Evolutionary conservation across 1,140 invertebrate species (phyloP).

Genomic region (Onthophagus taurus): DNA sequence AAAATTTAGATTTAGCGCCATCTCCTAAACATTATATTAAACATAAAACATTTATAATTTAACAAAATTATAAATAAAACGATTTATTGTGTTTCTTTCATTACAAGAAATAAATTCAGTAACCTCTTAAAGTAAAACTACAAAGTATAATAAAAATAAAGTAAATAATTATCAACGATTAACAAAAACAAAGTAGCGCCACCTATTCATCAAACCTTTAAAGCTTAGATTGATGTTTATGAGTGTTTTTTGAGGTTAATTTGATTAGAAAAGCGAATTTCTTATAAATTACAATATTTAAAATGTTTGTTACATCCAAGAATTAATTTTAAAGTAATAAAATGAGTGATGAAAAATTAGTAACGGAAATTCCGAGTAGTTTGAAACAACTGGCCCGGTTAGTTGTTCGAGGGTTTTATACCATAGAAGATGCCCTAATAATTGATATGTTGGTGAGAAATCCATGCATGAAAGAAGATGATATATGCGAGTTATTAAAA

Average conservation of each 20-base stretch:
- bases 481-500: constrained; percentile 85
- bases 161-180: not conserved
- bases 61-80: too few species aligned
- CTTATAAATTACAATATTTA: too few species aligned
- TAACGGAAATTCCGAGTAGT: constrained; percentile 81
- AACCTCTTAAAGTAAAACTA: too few species aligned
- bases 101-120: too few species aligned
- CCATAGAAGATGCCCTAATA: constrained; percentile 85
- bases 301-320: not conserved
- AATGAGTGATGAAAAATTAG: constrained; percentile 38
- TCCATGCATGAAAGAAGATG: constrained; percentile 96
- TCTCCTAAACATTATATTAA: too few species aligned
- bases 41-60: too few species aligned
- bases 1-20: too few species aligned
- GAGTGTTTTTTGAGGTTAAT: not conserved
- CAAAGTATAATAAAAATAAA: not conserved
- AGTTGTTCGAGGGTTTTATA: constrained; percentile 87
- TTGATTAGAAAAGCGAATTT: too few species aligned
- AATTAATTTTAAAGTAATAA: constrained; percentile 9
- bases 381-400: constrained; percentile 84
- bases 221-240: not conserved
- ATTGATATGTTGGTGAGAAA: constrained; percentile 92
- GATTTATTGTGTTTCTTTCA: too few species aligned
- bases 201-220: too few species aligned
- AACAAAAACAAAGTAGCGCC: too few species aligned